These are phyloP conservation scores for Corythornis madagascariensis DNA, from an alignment of 2,113 vertebrate species.

Conservation along the genomic window DNA sequence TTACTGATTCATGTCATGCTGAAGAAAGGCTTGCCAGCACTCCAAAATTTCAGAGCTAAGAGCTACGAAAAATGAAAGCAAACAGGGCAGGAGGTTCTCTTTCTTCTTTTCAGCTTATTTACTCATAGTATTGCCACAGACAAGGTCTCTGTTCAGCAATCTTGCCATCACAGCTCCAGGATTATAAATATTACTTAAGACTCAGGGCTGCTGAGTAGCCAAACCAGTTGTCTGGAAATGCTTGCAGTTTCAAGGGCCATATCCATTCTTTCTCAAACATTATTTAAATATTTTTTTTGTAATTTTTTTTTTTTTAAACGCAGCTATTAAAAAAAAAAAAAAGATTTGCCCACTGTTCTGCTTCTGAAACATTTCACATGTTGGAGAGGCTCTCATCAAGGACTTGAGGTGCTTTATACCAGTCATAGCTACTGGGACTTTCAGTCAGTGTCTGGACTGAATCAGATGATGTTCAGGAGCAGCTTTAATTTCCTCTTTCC, in stretches of 20 bases:
- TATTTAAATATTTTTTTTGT: no score
- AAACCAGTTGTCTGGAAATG: background rate
- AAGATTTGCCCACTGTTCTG: background rate
- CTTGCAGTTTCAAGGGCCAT: background rate
- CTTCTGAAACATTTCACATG: background rate
- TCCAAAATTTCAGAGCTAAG: slow-evolving; percentile 19
- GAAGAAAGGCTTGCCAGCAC: background rate
- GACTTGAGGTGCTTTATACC: background rate
- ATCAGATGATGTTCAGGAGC: background rate
- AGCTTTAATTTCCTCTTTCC: background rate
- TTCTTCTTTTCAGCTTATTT: background rate
- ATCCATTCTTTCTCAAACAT: background rate
- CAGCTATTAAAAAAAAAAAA: background rate
- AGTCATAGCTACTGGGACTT: background rate
- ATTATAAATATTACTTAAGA: background rate
- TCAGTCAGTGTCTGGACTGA: background rate
- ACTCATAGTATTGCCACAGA: background rate
- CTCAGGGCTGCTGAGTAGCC: background rate
- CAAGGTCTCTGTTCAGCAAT: background rate
- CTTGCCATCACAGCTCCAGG: background rate
- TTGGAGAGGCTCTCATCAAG: background rate
- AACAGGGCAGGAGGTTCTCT: background rate
- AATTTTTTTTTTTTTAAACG: no score
- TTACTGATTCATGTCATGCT: background rate
- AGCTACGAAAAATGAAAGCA: slow-evolving; percentile 20